phyloP scores from a whole-genome alignment of 1,140 invertebrate species.

The Dolichoris vasculosae region DNA sequence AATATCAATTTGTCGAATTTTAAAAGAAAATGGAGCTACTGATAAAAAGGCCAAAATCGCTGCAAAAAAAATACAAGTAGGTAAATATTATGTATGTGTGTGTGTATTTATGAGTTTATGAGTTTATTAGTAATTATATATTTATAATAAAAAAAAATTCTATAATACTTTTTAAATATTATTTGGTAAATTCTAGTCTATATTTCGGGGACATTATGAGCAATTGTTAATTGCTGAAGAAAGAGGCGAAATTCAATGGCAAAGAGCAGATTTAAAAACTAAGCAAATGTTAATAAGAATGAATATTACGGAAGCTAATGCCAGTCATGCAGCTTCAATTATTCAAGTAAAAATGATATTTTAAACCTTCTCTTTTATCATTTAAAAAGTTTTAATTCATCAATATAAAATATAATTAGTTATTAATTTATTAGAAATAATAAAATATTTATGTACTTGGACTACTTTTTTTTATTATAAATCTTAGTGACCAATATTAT shows the following conservation, averaged over 20 bases:
- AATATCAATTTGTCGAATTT: constrained; percentile 61
- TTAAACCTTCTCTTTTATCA: background rate
- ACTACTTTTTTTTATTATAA: too few species aligned
- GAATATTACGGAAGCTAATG: constrained; percentile 69
- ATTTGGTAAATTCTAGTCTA: constrained; percentile 43
- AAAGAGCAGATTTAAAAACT: constrained; percentile 70
- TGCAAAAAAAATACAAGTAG: constrained; percentile 68
- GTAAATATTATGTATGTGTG: background rate
- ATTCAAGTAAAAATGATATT: constrained; percentile 64
- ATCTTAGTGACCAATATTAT: too few species aligned
- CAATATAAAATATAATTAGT: too few species aligned
- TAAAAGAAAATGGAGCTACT: constrained; percentile 59
- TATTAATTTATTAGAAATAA: too few species aligned
- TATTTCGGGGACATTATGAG: constrained; percentile 64
- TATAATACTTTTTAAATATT: background rate
- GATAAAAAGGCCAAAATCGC: constrained; percentile 59
- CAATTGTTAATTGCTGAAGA: constrained; percentile 60
- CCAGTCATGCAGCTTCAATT: constrained; percentile 66
- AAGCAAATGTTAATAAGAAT: constrained; percentile 69
- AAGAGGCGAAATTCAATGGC: constrained; percentile 71
- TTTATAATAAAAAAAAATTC: background rate
- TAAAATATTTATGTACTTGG: too few species aligned
- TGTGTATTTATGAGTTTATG: background rate
- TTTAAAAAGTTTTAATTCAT: too few species aligned
- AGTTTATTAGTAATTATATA: background rate